phyloP scores from a whole-genome alignment of 2,888 invertebrate species.

The Melipona beecheii region DNA sequence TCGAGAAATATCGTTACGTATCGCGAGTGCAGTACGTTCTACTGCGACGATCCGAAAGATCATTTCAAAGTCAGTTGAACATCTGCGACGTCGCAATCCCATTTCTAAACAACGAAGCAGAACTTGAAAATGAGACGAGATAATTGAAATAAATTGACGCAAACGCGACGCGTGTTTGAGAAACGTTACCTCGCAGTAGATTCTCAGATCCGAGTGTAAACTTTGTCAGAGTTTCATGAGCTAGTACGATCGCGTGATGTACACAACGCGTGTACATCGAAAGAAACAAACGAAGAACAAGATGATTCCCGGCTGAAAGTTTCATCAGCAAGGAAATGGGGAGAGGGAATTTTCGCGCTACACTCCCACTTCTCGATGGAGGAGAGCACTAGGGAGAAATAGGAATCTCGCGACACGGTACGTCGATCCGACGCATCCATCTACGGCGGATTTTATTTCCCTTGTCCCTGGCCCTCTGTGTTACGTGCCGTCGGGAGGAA shows the following conservation, averaged over 20 bases:
- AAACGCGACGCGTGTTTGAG: no score
- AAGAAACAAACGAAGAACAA: neutral
- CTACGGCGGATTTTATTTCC: slow-evolving; percentile 44
- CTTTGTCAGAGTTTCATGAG: no score
- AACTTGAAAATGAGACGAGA: no score
- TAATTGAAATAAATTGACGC: no score
- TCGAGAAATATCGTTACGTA: neutral
- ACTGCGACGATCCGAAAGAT: neutral
- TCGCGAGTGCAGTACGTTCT: neutral
- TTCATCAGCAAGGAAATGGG: neutral
- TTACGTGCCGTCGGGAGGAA: slow-evolving; percentile 23
- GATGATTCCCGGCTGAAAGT: neutral
- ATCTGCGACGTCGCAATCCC: no score
- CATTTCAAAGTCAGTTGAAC: no score
- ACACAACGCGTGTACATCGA: neutral
- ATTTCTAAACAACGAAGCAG: no score
- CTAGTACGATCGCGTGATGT: neutral
- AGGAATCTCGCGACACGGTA: slow-evolving; percentile 28
- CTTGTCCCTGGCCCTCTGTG: slow-evolving; percentile 3
- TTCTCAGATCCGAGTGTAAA: no score
- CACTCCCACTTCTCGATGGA: neutral
- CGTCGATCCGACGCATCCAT: slow-evolving; percentile 44
- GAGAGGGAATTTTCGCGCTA: neutral
- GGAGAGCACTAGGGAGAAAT: slow-evolving; percentile 2
- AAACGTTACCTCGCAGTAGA: no score